Evolutionary conservation across 2,888 invertebrate species (phyloP).

Genomic region (Clanis bilineata): DNA sequence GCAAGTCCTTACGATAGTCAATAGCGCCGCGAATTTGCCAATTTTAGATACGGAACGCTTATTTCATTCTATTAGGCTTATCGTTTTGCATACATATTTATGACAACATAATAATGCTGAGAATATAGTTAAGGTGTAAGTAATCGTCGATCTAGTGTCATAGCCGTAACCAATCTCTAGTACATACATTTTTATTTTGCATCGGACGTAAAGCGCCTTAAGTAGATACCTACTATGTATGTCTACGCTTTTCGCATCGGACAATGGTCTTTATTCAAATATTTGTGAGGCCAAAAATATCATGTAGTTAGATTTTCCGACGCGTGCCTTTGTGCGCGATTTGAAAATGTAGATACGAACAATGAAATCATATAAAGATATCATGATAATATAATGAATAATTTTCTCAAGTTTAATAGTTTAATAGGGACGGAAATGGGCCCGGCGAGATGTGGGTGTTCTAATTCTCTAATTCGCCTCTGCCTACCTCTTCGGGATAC

Average conservation of each 20-base stretch:
- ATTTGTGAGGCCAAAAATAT: too few relatives aligned
- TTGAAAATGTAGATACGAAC: too few relatives aligned
- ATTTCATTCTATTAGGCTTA: slow-evolving; percentile 54
- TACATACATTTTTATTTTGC: not conserved
- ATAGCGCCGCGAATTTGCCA: slow-evolving; percentile 52
- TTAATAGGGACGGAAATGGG: too few relatives aligned
- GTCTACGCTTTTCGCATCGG: not conserved
- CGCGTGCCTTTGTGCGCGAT: too few relatives aligned
- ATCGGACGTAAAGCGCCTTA: not conserved
- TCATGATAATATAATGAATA: too few relatives aligned
- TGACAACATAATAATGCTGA: slow-evolving; percentile 53
- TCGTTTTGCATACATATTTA: slow-evolving; percentile 55
- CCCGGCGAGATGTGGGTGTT: too few relatives aligned
- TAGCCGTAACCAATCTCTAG: not conserved
- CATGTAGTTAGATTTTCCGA: too few relatives aligned
- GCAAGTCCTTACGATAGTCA: slow-evolving; percentile 52
- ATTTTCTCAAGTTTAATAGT: too few relatives aligned
- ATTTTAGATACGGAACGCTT: slow-evolving; percentile 50
- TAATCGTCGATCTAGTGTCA: slow-evolving; percentile 1
- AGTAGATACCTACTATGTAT: not conserved
- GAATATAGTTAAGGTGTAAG: slow-evolving; percentile 41
- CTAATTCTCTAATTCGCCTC: too few relatives aligned
- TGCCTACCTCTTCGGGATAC: too few relatives aligned
- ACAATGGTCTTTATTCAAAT: too few relatives aligned
- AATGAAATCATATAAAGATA: too few relatives aligned